Evolutionary conservation across 2,888 invertebrate species (phyloP).

Genomic region (Tipula lateralis): DNA sequence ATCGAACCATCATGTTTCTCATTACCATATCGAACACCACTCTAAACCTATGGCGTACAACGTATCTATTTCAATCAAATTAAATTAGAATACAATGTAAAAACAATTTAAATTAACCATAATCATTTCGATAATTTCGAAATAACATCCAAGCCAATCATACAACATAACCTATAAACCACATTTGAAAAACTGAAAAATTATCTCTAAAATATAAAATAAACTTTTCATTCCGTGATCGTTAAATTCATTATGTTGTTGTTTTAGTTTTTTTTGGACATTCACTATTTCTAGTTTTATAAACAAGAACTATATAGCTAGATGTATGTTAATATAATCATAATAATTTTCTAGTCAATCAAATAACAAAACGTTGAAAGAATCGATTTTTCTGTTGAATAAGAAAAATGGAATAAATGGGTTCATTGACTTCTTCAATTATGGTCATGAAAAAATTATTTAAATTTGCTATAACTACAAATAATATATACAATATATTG

Average conservation of each 20-base stretch:
- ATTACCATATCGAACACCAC: no score
- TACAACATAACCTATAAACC: background rate
- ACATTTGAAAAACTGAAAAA: background rate
- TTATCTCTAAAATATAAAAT: background rate
- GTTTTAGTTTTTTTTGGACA: background rate
- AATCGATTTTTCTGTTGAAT: background rate
- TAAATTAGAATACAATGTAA: background rate
- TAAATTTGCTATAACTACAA: no score
- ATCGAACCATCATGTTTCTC: no score
- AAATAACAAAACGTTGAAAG: background rate
- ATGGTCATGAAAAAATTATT: background rate
- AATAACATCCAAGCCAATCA: background rate
- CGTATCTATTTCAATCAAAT: background rate
- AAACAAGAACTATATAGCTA: background rate
- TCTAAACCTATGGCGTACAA: background rate
- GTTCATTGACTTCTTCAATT: background rate
- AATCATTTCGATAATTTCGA: background rate
- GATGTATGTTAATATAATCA: background rate
- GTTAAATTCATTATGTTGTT: background rate
- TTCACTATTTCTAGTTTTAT: background rate
- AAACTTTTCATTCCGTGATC: constrained; percentile 14
- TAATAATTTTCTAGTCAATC: constrained; percentile 4
- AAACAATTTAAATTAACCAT: background rate
- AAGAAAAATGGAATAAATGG: background rate
- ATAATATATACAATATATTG: no score